A percentile compares a stretch with the other conserved stretches of the same genome.
phyloP scores from a whole-genome alignment of 2,113 vertebrate genomes.

The Sminthopsis crassicaudata region DNA sequence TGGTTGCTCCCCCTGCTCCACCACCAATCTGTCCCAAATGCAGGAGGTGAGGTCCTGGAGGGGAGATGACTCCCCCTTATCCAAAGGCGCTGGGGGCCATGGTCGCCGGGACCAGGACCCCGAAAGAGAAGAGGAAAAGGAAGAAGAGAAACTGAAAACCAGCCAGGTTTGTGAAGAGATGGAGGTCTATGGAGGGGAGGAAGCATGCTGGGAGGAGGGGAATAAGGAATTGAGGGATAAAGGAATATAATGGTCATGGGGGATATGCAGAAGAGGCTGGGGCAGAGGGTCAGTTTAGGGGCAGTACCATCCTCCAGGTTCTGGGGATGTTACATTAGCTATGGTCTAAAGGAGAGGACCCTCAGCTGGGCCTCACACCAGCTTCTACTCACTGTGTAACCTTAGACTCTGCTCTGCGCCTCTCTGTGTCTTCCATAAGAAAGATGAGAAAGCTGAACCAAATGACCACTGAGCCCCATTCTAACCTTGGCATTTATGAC shows the following conservation, averaged over 20 bases:
- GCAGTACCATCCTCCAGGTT: not conserved
- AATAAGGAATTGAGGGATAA: not conserved
- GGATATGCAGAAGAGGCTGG: not conserved
- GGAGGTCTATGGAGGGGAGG: accelerated
- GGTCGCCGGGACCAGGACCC: slow-evolving; percentile 50
- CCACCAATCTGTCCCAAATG: slow-evolving; percentile 54
- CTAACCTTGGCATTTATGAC: not conserved
- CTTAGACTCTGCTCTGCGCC: not conserved
- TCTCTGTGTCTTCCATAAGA: slow-evolving; percentile 21
- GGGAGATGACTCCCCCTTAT: slow-evolving; percentile 87
- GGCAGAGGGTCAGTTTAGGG: not conserved
- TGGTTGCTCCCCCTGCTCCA: not conserved
- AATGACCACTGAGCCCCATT: not conserved
- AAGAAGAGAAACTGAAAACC: slow-evolving; percentile 86
- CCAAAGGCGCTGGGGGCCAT: slow-evolving; percentile 84
- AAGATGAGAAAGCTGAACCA: not conserved
- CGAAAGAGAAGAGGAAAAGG: slow-evolving; percentile 85
- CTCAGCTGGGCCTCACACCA: not conserved
- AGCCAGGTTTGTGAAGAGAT: slow-evolving; percentile 80
- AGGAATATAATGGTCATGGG: not conserved
- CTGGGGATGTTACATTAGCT: not conserved
- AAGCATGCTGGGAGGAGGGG: not conserved
- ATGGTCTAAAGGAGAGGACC: not conserved
- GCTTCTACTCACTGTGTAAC: not conserved
- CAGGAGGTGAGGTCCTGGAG: slow-evolving; percentile 92